phyloP scores from a whole-genome alignment of 2,797 vertebrate species.

The Lepilemur septentrionalis region DNA sequence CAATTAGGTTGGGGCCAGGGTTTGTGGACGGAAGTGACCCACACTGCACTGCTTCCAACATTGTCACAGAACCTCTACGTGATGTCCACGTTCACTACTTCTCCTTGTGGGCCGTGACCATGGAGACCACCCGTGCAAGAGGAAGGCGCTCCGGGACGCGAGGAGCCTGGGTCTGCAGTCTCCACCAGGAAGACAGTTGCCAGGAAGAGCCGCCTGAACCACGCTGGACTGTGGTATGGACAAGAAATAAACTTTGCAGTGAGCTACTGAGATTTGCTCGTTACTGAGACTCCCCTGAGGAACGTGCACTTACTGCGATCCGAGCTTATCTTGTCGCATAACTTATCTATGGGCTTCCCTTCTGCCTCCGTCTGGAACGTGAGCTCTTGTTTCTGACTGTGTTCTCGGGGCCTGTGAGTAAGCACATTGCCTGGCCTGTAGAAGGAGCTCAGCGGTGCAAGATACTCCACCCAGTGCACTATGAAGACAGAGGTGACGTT shows the following conservation, averaged over 20 bases:
- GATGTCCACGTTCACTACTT: too few relatives aligned
- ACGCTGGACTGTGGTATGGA: neutral
- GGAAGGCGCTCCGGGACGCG: rapidly evolving
- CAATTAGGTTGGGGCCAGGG: neutral
- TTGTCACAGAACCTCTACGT: neutral
- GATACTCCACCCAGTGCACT: neutral
- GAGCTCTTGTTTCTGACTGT: neutral
- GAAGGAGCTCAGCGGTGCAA: too few relatives aligned
- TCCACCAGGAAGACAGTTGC: too few relatives aligned
- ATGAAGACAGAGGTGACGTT: neutral
- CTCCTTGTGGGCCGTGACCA: neutral
- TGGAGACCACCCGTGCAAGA: rapidly evolving
- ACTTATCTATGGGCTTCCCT: neutral
- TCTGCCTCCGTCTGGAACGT: neutral
- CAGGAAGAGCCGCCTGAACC: neutral
- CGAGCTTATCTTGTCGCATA: neutral
- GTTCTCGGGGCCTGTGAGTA: neutral
- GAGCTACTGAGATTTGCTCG: neutral
- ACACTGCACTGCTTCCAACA: neutral
- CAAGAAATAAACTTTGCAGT: neutral
- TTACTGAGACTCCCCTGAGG: rapidly evolving
- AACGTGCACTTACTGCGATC: rapidly evolving
- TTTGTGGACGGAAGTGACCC: neutral
- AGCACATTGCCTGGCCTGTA: rapidly evolving
- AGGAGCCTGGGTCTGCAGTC: neutral